Evolutionary conservation across 2,113 vertebrate species (phyloP), one percentile per base, ranked within the genome.

Genomic region (Neotoma lepida): DNA sequence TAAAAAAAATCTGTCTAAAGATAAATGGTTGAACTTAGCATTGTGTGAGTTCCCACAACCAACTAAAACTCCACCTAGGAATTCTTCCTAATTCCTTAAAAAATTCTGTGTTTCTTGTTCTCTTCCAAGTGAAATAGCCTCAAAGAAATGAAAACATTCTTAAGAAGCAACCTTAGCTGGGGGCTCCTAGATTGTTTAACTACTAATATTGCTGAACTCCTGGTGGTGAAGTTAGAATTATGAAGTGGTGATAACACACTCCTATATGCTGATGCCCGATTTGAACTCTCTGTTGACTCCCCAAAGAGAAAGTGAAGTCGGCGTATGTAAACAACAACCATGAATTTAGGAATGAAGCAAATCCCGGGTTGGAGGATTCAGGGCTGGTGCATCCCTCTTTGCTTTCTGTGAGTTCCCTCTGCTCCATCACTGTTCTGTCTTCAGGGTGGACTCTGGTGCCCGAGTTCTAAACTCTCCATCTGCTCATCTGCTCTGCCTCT

Each of bases 41-140:
- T 81, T 86, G 93, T 95, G 94, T 96, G 96, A 96, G 93, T 97
- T 97, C 95, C 91, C 94, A 95, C 81, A 96, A 97, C 95, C 94
- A 90, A 95, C 80, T 77, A 77, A 94, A 97, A 94, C 76, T 96
- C 91, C 70, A 93, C 70, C n/a, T 56, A 95, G 90, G 70, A 94
- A 94, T 93, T 74, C 71, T 88, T 84, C 86, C 88, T 96, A 95
- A 96, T 93, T 96, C 94, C 92, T 89, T 41, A 26, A 76, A 90
- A 96, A 91, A 89, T 88, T 93, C 71, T 84, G 77, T 88, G 77
- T 91, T 96, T 96, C 70, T 51, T 92, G 95, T 95, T n/a, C 91
- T 86, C 93, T 89, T 97, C 95, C 96, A 96, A 97, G 61, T 85
- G 54, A 97, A 97, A 97, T 94, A 96, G 54, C 84, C 85, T 82